These are phyloP conservation scores for Notodonta ziczac DNA, from an alignment of 2,888 invertebrate genomes.

Conservation along the genomic window DNA sequence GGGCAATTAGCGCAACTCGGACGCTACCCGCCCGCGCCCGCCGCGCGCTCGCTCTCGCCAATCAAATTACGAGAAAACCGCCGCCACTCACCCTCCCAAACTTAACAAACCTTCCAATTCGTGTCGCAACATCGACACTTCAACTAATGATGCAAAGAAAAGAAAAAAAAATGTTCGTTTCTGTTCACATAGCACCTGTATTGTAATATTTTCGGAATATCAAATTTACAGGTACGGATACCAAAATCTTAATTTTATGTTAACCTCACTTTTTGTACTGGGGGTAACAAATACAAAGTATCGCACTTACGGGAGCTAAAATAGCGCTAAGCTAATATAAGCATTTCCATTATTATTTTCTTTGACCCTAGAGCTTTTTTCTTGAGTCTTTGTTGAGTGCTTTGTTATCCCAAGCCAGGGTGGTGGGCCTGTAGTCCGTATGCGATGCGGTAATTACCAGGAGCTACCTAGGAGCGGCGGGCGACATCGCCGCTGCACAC, in stretches of 20 bases:
- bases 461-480: conserved; percentile 43
- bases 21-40: conserved; percentile 51
- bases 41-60: conserved; percentile 54
- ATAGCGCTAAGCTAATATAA: no score
- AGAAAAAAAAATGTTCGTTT: conserved; percentile 7
- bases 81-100: conserved; percentile 54
- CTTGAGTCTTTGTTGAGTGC: not conserved
- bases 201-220: not conserved
- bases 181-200: not conserved
- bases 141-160: conserved; percentile 59
- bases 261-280: no score
- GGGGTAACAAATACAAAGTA: no score
- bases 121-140: conserved; percentile 69
- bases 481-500: conserved; percentile 81
- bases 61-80: conserved; percentile 73
- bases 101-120: conserved; percentile 59
- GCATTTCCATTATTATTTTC: not conserved
- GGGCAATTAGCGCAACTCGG: conserved; percentile 79
- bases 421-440: conserved; percentile 28
- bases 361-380: not conserved
- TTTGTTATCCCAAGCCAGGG: conserved; percentile 17
- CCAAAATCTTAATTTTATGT: no score
- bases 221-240: no score
- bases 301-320: no score
- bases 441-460: conserved; percentile 28